A percentile compares a stretch with the other conserved stretches of the same genome.
phyloP scores from a whole-genome alignment of 2,797 vertebrate genomes.

The Coluber constrictor region DNA sequence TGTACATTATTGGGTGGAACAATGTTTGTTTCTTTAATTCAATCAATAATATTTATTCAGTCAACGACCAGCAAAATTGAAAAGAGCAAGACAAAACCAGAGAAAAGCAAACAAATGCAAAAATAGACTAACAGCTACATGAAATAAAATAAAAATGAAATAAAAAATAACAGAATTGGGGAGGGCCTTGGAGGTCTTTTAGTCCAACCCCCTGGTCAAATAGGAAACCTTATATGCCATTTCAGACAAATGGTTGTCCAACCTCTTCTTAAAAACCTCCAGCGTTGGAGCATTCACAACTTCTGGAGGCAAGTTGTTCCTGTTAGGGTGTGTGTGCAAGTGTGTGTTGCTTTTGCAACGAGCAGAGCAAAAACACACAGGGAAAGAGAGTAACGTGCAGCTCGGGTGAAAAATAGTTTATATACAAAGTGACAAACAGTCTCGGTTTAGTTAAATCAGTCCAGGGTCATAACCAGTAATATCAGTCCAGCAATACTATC shows the following conservation, averaged over 20 bases:
- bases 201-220: background rate
- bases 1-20: background rate
- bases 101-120: too few species aligned
- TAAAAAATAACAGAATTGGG: background rate
- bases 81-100: background rate
- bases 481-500: too few species aligned
- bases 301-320: background rate
- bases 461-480: too few species aligned
- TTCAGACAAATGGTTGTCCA: background rate
- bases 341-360: too few species aligned
- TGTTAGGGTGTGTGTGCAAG: too few species aligned
- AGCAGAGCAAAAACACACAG: too few species aligned
- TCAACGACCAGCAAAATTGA: background rate
- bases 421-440: too few species aligned
- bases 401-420: too few species aligned
- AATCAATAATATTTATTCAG: background rate
- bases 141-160: too few species aligned
- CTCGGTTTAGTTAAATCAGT: too few species aligned
- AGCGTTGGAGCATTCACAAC: background rate
- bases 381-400: too few species aligned
- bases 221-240: background rate
- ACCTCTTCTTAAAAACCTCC: background rate
- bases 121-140: background rate
- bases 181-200: background rate
- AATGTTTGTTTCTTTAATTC: background rate